Base-by-base conservation (phyloP, 2,797 vertebrate species). In the Catostomus latipinnis region DNA sequence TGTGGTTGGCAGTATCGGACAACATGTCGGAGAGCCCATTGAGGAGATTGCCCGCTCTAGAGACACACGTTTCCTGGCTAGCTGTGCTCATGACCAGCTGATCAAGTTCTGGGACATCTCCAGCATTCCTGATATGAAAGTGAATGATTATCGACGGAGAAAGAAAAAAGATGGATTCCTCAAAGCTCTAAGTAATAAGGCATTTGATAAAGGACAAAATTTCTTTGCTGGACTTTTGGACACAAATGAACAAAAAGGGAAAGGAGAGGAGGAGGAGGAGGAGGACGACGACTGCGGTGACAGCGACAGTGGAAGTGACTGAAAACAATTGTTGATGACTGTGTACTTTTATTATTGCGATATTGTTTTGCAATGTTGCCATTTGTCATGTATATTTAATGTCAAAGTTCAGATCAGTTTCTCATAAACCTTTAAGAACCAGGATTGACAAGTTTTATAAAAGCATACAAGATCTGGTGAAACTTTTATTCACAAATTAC, bases 51-150 rank as follows among this genome's bases (percentile, higher is more conserved):
- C 93, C 12, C 91, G 88, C 67, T 95, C 94, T 1, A 85, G 89
- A 6, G 94, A 94, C 0, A 86, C 91, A 0, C 91, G 34, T 6
- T 94, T 97, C 77, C 88, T 99, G 82, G 95, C 92, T 80, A 98
- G 97, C 91, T 95, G 93, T 0, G 97, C 91, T 78, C 97, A 99
- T 0, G 97, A 99, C 91, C 95, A 97, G 90, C 95, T 94, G 61
- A 88, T 98, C 84, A 98, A 98, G 89, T 99, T 99, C 86, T 99
- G 97, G 98, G 94, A 98, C 85, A 90, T 96, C 77, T 93, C 95
- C 0, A 76, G 86, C 1, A 88, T 98, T 1, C 85, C 84, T 0
- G 76, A 84, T 0, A 75, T 93, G 6, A 90, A 91, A 0, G 95
- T 99, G 22, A 91, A 92, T 0, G 96, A 97, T 58, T 97, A 98